A percentile compares a stretch with the other conserved stretches of the same genome.
These are phyloP conservation scores for Torymus tubicola DNA, from an alignment of 2,888 invertebrate species.

Conservation along the genomic window DNA sequence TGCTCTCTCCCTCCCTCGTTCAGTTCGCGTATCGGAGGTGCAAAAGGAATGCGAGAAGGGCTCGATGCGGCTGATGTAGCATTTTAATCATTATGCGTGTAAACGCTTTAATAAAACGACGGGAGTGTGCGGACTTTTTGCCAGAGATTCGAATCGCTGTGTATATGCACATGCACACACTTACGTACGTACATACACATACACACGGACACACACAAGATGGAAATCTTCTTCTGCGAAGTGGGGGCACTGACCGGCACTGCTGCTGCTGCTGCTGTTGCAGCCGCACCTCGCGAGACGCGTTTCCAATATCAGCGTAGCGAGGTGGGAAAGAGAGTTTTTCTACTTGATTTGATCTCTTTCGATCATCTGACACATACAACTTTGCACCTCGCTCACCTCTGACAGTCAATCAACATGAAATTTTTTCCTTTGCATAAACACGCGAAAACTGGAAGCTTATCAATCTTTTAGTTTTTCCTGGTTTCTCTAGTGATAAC, in stretches of 20 bases:
- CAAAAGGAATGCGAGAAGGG: neutral
- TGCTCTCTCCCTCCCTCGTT: neutral
- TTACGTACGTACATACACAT: too few species aligned
- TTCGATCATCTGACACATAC: neutral
- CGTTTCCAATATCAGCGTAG: conserved; percentile 59
- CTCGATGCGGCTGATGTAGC: neutral
- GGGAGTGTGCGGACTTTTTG: conserved; percentile 37
- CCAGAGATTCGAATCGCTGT: conserved; percentile 51
- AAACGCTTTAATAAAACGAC: conserved; percentile 8
- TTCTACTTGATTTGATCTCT: neutral
- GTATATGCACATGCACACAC: too few species aligned
- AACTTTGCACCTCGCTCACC: too few species aligned
- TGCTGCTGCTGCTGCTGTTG: conserved; percentile 57
- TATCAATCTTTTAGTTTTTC: neutral
- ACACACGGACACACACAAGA: conserved; percentile 59
- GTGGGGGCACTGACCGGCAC: conserved; percentile 70
- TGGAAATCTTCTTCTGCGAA: conserved; percentile 62
- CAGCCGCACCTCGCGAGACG: conserved; percentile 66
- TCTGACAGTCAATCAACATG: too few species aligned
- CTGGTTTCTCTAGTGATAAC: neutral
- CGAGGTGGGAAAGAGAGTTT: conserved; percentile 31
- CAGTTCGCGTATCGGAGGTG: neutral
- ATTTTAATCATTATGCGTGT: conserved; percentile 42
- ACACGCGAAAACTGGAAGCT: neutral
- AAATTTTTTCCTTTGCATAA: neutral